Percentiles rank a stretch among this genome's conserved stretches.
These are phyloP conservation scores for Microctenopoma stevenorrisi DNA, from an alignment of 2,797 vertebrate species.

Conservation along the genomic window DNA sequence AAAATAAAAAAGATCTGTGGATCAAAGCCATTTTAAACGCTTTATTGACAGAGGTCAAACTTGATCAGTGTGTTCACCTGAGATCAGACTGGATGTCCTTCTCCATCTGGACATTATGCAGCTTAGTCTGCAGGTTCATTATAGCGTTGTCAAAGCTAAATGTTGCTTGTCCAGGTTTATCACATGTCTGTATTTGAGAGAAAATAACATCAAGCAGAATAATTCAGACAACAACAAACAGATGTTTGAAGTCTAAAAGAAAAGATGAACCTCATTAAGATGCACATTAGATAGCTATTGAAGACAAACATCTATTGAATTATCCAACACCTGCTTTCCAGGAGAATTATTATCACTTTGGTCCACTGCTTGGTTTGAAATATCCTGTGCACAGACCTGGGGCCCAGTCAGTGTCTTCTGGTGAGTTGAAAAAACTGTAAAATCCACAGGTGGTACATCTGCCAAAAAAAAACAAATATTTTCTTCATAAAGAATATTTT, in stretches of 20 bases:
- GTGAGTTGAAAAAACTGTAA: conserved; percentile 43
- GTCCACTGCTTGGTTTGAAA: conserved; percentile 50
- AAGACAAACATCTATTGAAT: conserved; percentile 70
- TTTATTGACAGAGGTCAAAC: conserved; percentile 2
- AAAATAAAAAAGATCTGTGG: conserved; percentile 38
- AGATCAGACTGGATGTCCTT: conserved; percentile 77
- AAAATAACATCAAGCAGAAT: conserved; percentile 9
- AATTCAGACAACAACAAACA: conserved; percentile 6
- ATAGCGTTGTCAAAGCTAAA: conserved; percentile 68
- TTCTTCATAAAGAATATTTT: not conserved
- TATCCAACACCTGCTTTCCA: conserved; percentile 65
- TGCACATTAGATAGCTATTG: conserved; percentile 78
- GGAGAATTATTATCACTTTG: conserved; percentile 37
- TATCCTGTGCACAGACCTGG: conserved; percentile 57
- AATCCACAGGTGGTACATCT: conserved; percentile 49
- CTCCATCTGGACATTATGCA: conserved; percentile 81
- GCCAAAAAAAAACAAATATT: conserved; percentile 2
- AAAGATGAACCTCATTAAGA: conserved; percentile 74
- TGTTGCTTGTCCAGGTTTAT: conserved; percentile 75
- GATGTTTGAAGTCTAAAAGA: not conserved
- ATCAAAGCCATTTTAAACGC: conserved; percentile 16
- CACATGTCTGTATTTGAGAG: conserved; percentile 67
- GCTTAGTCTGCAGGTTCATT: conserved; percentile 78
- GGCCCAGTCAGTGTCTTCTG: conserved; percentile 52
- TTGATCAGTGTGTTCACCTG: conserved; percentile 75